A percentile compares a stretch with the other conserved stretches of the same genome.
These are phyloP conservation scores for Cephus rjabovi DNA, from an alignment of 2,888 invertebrate genomes.

Conservation along the genomic window DNA sequence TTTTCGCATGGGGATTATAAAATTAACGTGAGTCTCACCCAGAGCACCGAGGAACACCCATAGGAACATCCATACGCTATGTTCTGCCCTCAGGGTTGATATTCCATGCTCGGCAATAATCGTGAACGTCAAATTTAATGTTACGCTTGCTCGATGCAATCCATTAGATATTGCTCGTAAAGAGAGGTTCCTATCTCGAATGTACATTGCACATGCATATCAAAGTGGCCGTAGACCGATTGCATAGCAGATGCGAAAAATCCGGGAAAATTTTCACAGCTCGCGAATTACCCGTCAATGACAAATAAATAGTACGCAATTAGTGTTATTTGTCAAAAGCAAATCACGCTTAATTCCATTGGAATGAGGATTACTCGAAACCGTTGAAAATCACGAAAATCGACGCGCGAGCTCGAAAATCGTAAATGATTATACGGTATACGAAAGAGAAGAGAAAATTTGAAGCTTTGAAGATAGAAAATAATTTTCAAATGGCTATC, in stretches of 20 bases:
- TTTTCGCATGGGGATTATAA: slow-evolving; percentile 53
- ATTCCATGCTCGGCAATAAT: slow-evolving; percentile 53
- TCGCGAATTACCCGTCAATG: too few relatives aligned
- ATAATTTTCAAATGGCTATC: slow-evolving; percentile 4
- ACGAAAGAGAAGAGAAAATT: too few relatives aligned
- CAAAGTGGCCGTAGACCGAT: neutral
- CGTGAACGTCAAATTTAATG: slow-evolving; percentile 67
- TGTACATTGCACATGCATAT: slow-evolving; percentile 26
- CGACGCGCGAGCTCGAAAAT: too few relatives aligned
- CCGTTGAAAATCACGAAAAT: too few relatives aligned
- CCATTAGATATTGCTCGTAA: slow-evolving; percentile 67
- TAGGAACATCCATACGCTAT: slow-evolving; percentile 8
- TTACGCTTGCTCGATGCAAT: slow-evolving; percentile 59
- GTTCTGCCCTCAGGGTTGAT: slow-evolving; percentile 11
- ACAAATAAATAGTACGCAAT: too few relatives aligned
- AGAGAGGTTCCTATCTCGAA: slow-evolving; percentile 59
- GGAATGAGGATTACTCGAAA: too few relatives aligned
- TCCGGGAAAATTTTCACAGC: neutral
- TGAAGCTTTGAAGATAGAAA: too few relatives aligned
- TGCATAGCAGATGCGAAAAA: neutral
- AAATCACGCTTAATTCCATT: too few relatives aligned
- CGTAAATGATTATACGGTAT: too few relatives aligned
- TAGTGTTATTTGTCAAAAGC: too few relatives aligned
- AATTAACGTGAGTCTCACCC: slow-evolving; percentile 53
- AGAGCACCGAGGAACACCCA: slow-evolving; percentile 24